These are phyloP conservation scores for Clarias fuscus DNA, from an alignment of 2,797 vertebrate genomes.

Conservation along the genomic window DNA sequence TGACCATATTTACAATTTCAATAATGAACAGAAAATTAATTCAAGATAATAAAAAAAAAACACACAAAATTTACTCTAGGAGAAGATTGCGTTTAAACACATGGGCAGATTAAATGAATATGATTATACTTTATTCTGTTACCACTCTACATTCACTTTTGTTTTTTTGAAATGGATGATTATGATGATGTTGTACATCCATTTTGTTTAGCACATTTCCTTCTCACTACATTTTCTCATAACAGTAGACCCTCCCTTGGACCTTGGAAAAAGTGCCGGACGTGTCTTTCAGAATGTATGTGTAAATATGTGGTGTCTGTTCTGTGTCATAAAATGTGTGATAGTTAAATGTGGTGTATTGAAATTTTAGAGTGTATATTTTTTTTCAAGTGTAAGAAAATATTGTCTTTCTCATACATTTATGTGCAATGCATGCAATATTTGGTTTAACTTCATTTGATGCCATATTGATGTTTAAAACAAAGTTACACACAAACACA, in stretches of 20 bases:
- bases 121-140: conserved; percentile 6
- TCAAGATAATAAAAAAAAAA: background rate
- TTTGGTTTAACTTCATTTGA: conserved; percentile 71
- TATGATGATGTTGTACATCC: background rate
- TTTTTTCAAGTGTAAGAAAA: conserved; percentile 49
- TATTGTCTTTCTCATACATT: conserved; percentile 34
- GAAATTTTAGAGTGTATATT: conserved; percentile 54
- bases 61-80: conserved; percentile 17
- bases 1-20: background rate
- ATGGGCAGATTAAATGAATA: conserved; percentile 1
- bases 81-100: conserved; percentile 14
- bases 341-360: conserved; percentile 61
- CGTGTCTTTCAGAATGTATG: conserved; percentile 58
- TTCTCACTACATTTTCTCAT: background rate
- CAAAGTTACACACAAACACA: conserved; percentile 68
- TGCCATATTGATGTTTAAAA: conserved; percentile 80
- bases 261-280: conserved; percentile 48
- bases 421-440: conserved; percentile 60
- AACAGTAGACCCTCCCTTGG: conserved; percentile 28
- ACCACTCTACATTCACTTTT: background rate
- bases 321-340: conserved; percentile 57
- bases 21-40: background rate
- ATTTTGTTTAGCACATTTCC: background rate
- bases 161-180: background rate
- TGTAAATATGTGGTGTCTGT: conserved; percentile 54